These are phyloP conservation scores for Hyperopisus bebe DNA, from an alignment of 2,113 vertebrate species.

Conservation along the genomic window DNA sequence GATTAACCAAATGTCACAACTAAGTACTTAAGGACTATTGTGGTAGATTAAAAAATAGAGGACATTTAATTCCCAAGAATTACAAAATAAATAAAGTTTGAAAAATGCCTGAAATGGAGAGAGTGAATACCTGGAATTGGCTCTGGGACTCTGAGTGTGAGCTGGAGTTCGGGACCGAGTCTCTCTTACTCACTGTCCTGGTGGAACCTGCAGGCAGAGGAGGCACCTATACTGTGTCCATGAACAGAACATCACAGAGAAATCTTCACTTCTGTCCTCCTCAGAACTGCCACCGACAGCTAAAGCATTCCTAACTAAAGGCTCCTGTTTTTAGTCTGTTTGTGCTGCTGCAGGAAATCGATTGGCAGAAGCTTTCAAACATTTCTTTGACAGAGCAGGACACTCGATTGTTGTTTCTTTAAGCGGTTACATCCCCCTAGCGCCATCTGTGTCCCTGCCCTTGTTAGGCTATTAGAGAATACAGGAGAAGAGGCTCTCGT, in stretches of 20 bases:
- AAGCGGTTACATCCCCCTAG: background rate
- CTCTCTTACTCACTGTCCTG: conserved; percentile 40
- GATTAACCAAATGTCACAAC: background rate
- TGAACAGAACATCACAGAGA: background rate
- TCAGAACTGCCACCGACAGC: background rate
- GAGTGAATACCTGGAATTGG: conserved; percentile 55
- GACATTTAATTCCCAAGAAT: background rate
- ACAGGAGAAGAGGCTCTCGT: background rate
- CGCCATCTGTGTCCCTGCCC: background rate
- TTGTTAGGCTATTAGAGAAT: background rate
- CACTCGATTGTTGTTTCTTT: background rate
- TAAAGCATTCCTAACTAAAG: background rate
- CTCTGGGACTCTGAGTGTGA: conserved; percentile 61
- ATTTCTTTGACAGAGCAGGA: background rate
- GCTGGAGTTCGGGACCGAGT: conserved; percentile 51
- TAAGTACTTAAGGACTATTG: background rate
- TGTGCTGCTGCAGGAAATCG: background rate
- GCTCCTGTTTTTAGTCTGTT: background rate
- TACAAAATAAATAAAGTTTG: background rate
- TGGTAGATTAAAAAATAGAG: background rate
- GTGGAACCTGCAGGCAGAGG: background rate
- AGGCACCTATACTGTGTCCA: background rate
- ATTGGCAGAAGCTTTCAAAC: background rate
- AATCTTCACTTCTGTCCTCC: background rate
- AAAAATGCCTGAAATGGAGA: background rate